Percentiles rank a stretch among this genome's conserved stretches.
Evolutionary conservation across 2,113 vertebrate species (phyloP).

Genomic region (Toxostoma redivivum): DNA sequence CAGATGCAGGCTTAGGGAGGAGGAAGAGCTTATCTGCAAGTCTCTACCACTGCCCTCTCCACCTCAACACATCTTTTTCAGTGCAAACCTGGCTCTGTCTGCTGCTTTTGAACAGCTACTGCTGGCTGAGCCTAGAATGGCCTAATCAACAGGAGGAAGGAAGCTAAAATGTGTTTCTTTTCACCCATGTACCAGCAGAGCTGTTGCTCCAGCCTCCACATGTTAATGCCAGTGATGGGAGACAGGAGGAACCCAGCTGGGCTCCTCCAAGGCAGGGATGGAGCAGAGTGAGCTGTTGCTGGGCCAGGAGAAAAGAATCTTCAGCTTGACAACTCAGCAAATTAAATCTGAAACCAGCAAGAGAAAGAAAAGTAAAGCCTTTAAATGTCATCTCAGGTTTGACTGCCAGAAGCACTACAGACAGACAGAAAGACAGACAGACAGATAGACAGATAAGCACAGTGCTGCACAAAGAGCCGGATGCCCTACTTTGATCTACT

Average conservation of each 20-base stretch:
- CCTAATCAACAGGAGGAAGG: background rate
- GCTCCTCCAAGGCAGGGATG: background rate
- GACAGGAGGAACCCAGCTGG: background rate
- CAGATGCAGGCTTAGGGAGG: background rate
- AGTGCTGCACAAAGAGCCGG: accelerated
- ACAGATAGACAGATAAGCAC: background rate
- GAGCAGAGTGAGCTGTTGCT: background rate
- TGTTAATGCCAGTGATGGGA: background rate
- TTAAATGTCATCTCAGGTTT: background rate
- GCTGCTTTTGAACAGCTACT: background rate
- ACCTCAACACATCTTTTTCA: background rate
- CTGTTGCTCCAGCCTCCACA: background rate
- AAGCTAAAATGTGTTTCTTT: background rate
- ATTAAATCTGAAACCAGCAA: constrained; percentile 17
- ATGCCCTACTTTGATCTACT: background rate
- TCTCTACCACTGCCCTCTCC: background rate
- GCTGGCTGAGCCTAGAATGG: background rate
- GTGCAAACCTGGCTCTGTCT: background rate
- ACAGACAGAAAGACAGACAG: background rate
- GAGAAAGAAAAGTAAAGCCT: background rate
- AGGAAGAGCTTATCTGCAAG: background rate
- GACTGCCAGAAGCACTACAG: background rate
- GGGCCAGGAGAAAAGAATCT: constrained; percentile 17
- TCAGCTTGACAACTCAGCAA: constrained; percentile 17
- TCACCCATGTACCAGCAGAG: background rate